These are phyloP conservation scores for Scolopax mira DNA, from an alignment of 2,113 vertebrate genomes.

Conservation along the genomic window DNA sequence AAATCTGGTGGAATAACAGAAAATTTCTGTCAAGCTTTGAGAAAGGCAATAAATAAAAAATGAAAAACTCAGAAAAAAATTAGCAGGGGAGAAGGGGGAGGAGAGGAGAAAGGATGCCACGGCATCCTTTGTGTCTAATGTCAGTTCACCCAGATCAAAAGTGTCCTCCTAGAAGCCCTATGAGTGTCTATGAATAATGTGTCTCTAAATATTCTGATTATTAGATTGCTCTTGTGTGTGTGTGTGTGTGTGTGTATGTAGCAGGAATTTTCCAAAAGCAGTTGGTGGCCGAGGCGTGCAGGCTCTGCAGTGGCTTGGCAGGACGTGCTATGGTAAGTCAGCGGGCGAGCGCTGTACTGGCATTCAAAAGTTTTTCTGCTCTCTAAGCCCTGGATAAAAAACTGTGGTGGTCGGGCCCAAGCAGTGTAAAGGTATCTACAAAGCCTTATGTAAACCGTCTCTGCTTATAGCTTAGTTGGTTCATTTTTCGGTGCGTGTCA, in stretches of 20 bases:
- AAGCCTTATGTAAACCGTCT: not conserved
- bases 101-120: not conserved
- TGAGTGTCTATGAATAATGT: not conserved
- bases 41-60: not conserved
- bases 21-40: not conserved
- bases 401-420: not conserved
- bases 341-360: not conserved
- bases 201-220: not conserved
- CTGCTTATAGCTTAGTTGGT: not conserved
- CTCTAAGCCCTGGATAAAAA: not conserved
- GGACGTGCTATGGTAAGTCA: not conserved
- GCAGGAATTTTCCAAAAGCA: not conserved
- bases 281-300: not conserved
- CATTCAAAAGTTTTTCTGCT: not conserved
- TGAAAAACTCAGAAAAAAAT: not conserved
- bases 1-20: conserved; percentile 18
- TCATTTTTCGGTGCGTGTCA: not conserved
- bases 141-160: not conserved
- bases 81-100: not conserved
- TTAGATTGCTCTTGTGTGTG: not conserved
- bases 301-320: not conserved
- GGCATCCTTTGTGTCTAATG: not conserved
- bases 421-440: not conserved
- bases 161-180: not conserved
- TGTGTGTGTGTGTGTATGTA: not conserved